Percentiles rank a stretch among this genome's conserved stretches.
These are phyloP conservation scores for Scomberomorus guttatus DNA, from an alignment of 2,797 vertebrate genomes.

Conservation along the genomic window DNA sequence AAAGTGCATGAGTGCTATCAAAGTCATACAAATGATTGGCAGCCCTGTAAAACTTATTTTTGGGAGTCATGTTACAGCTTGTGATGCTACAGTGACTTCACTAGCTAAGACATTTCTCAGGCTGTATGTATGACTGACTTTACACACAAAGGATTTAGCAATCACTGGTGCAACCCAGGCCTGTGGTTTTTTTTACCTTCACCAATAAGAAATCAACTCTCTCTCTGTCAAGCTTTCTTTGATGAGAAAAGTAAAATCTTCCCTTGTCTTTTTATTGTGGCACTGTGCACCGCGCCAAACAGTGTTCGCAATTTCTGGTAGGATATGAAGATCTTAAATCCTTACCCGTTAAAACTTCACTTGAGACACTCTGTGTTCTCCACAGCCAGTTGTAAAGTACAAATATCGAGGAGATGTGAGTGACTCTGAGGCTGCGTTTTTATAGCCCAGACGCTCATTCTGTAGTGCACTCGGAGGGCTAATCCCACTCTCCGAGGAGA, in stretches of 20 bases:
- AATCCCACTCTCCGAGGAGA: slow-evolving; percentile 76
- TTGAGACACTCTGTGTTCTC: slow-evolving; percentile 58
- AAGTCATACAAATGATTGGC: too few relatives aligned
- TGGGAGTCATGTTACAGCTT: too few relatives aligned
- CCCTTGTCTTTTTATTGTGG: slow-evolving; percentile 51
- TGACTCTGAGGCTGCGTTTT: slow-evolving; percentile 55
- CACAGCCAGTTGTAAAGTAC: slow-evolving; percentile 67
- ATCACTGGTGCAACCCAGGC: not conserved
- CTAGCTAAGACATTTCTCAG: not conserved
- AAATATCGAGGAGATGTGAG: slow-evolving; percentile 66
- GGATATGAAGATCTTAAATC: slow-evolving; percentile 81
- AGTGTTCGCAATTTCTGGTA: slow-evolving; percentile 60
- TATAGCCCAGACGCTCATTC: slow-evolving; percentile 54
- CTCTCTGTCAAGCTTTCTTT: not conserved
- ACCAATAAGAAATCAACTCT: slow-evolving; percentile 21
- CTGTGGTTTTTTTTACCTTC: not conserved
- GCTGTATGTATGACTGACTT: not conserved
- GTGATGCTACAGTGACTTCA: not conserved
- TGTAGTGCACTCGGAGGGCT: slow-evolving; percentile 65
- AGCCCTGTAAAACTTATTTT: too few relatives aligned
- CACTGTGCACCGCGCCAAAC: slow-evolving; percentile 58
- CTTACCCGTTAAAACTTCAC: slow-evolving; percentile 76
- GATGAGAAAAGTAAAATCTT: slow-evolving; percentile 21
- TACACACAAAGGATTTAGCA: slow-evolving; percentile 8
- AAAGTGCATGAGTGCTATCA: too few relatives aligned